phyloP scores from a whole-genome alignment of 30 jellyfish, hydroid and myxozoan genomes.

The Pseudorhiza aurosa region DNA sequence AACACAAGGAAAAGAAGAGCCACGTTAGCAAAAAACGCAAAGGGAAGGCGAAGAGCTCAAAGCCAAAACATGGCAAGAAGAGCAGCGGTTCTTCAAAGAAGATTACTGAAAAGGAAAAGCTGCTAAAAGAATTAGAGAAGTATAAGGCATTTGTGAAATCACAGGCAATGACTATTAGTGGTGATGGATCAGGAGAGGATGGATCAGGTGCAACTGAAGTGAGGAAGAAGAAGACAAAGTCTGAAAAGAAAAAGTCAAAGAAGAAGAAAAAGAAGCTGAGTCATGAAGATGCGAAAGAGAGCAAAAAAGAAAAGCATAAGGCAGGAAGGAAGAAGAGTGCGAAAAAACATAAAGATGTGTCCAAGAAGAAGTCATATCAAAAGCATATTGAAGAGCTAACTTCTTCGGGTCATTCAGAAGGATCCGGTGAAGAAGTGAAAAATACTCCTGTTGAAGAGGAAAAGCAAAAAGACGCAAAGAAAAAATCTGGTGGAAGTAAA shows the following conservation, averaged over 20 bases:
- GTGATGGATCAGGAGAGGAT: slow-evolving; percentile 36
- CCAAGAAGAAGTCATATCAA: background rate
- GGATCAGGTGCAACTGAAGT: slow-evolving; percentile 24
- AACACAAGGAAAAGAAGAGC: background rate
- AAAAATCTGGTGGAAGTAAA: background rate
- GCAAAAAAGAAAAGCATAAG: slow-evolving; percentile 5
- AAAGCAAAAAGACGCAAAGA: background rate
- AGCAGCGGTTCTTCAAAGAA: slow-evolving; percentile 10
- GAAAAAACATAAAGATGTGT: background rate
- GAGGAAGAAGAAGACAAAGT: background rate
- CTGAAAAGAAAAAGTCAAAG: background rate
- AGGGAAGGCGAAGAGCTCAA: background rate
- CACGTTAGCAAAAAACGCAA: background rate
- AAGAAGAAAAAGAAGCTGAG: slow-evolving; percentile 11
- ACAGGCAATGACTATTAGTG: slow-evolving; percentile 34
- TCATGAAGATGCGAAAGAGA: background rate
- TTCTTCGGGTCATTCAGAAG: slow-evolving; percentile 10
- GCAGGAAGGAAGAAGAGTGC: slow-evolving; percentile 1
- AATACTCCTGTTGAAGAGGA: background rate
- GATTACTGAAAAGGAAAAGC: background rate
- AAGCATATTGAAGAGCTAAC: slow-evolving; percentile 5
- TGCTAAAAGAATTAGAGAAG: slow-evolving; percentile 61
- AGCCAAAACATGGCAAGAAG: background rate
- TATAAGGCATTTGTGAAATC: slow-evolving; percentile 47
- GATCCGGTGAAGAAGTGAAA: background rate